Percentiles rank a stretch among this genome's conserved stretches.
Conservation (phyloP, 2,797 vertebrate species). For the Helicolenus hilgendorfi region DNA sequence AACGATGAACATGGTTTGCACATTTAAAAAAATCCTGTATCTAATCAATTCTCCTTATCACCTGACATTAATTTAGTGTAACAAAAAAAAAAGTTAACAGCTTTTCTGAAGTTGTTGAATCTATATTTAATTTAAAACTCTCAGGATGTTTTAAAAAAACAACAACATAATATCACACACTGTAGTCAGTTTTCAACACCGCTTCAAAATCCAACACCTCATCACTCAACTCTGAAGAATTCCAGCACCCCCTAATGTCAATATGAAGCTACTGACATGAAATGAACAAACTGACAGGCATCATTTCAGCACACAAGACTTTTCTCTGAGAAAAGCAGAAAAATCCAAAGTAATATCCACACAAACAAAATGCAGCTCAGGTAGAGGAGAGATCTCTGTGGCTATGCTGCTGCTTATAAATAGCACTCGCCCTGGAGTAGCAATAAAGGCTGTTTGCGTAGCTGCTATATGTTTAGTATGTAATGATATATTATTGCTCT, state of each 20-base stretch:
- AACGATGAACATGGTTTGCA: conserved; percentile 5
- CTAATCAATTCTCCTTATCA: conserved; percentile 1
- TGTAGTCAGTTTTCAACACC: conserved; percentile 3
- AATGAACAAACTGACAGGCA: conserved; percentile 47
- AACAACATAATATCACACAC: not conserved
- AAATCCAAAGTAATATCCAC: conserved; percentile 1
- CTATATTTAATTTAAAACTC: conserved; percentile 31
- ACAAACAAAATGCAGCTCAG: conserved; percentile 58
- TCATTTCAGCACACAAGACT: conserved; percentile 4
- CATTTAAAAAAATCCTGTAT: not conserved
- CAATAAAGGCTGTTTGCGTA: conserved; percentile 88
- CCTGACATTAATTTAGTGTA: conserved; percentile 22
- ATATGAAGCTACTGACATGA: conserved; percentile 71
- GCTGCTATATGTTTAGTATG: conserved; percentile 85
- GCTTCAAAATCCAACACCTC: conserved; percentile 29
- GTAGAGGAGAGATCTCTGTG: conserved; percentile 63
- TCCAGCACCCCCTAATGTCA: conserved; percentile 92
- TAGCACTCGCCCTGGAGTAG: conserved; percentile 85
- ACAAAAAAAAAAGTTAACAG: not conserved
- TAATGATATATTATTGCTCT: conserved; percentile 87
- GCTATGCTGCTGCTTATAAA: conserved; percentile 70
- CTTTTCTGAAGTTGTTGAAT: conserved; percentile 18
- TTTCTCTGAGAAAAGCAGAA: conserved; percentile 1
- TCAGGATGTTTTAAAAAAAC: conserved; percentile 1
- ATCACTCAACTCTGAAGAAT: conserved; percentile 83